Evolutionary conservation across 2,113 vertebrate species (phyloP), one percentile per base, ranked within the genome.

Genomic region (Oncorhynchus keta): DNA sequence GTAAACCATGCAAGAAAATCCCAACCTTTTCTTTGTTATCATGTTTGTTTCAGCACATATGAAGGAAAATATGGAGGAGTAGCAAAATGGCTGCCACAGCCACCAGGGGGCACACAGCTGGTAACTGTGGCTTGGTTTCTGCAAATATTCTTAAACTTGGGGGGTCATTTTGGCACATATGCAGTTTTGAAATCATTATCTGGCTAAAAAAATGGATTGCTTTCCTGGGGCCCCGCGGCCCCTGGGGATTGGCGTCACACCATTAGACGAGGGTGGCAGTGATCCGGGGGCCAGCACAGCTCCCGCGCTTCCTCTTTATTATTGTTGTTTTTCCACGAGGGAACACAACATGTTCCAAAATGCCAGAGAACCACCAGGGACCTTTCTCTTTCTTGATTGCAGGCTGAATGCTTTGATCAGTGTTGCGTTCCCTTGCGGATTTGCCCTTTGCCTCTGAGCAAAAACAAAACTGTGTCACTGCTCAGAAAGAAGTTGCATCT

Each of bases 401-500:
- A 1, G 64, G 24, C 49, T 77, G 74, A 76, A 76, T 57, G 76
- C 85, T 85, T 87, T 90, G 80, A 87, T 90, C 84, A 73, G 48
- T 32, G 64, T 66, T 35, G 24, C 32, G 35, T 72, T 87, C 84
- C 79, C 78, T 76, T n/a, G 76, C 26, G 79, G 39, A 70, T 80
- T 68, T 73, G 73, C 67, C 66, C 74, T 55, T 30, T 79, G 61
- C 73, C 85, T 81, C 11, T 2, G n/a, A 76, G 79, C 83, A 20
- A 76, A 75, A 80, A 26, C 62, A 68, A 70, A 82, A 74, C 7
- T 12, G 9, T 18, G 4, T 5, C 55, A 9, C 45, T 45, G 51
- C 70, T 3, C 57, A 20, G 22, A 69, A 59, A 20, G 62, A 45
- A 48, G 32, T 49, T 73, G 68, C n/a, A 1, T n/a, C 51, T 59